phyloP scores from a whole-genome alignment of 92 coral and sea anemone genomes.

The Nematostella vectensis region DNA sequence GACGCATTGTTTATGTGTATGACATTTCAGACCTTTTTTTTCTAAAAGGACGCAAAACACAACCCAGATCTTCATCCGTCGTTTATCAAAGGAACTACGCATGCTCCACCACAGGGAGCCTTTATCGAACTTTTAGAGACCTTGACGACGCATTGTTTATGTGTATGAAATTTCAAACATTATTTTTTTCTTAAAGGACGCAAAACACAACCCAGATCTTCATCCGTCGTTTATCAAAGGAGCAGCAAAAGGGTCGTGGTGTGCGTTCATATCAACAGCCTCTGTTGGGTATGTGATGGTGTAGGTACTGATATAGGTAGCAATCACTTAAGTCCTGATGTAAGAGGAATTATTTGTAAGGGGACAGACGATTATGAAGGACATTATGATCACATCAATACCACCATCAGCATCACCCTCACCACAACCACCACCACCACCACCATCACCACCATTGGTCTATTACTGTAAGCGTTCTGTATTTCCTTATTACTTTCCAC shows the following conservation, averaged over 20 bases:
- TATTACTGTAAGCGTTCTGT: not conserved
- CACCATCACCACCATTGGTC: too few relatives aligned
- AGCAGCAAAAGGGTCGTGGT: conserved; percentile 50
- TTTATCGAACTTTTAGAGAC: conserved; percentile 37
- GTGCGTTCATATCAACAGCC: conserved; percentile 59
- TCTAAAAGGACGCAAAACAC: too few relatives aligned
- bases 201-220: conserved; percentile 21
- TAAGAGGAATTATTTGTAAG: too few relatives aligned
- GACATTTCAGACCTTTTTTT: too few relatives aligned
- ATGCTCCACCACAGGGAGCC: conserved; percentile 22
- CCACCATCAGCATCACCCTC: too few relatives aligned
- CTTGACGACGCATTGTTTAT: conserved; percentile 18
- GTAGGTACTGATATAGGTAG: not conserved
- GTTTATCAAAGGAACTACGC: conserved; percentile 15
- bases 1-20: too few relatives aligned
- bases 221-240: conserved; percentile 37
- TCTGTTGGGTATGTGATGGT: conserved; percentile 51
- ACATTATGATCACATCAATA: too few relatives aligned
- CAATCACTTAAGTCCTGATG: too few relatives aligned
- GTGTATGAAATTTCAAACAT: too few relatives aligned
- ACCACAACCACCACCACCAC: too few relatives aligned
- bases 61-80: conserved; percentile 44
- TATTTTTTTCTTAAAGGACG: conserved; percentile 13
- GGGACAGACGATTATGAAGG: too few relatives aligned
- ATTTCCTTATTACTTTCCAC: not conserved